phyloP scores from a whole-genome alignment of 2,113 vertebrate genomes.

The Poecile atricapillus region DNA sequence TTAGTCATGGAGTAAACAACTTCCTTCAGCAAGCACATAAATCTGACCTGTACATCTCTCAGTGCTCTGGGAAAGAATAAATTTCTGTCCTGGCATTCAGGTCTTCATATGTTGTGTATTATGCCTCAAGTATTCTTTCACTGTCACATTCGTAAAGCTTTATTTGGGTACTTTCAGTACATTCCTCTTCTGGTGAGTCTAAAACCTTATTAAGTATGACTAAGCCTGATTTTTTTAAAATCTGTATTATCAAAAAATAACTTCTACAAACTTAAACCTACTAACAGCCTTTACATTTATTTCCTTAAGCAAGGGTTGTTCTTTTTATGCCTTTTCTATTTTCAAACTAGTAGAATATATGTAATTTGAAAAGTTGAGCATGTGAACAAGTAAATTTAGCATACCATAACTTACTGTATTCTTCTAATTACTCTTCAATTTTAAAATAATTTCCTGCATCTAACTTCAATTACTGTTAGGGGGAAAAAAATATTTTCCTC shows the following conservation, averaged over 20 bases:
- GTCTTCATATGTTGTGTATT: neutral
- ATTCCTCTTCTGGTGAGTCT: neutral
- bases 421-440: neutral
- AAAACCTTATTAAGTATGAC: neutral
- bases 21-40: slow-evolving; percentile 15
- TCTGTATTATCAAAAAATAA: neutral
- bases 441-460: neutral
- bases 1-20: slow-evolving; percentile 55
- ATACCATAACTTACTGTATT: neutral
- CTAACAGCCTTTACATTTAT: neutral
- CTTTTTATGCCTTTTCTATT: neutral
- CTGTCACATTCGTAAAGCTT: neutral
- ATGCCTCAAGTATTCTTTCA: neutral
- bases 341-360: neutral
- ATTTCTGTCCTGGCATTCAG: neutral
- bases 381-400: neutral
- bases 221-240: neutral
- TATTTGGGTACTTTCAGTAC: neutral
- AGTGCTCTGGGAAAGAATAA: slow-evolving; percentile 1
- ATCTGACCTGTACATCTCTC: slow-evolving; percentile 23
- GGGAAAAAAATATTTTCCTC: neutral
- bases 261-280: neutral
- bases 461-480: neutral
- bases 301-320: neutral
- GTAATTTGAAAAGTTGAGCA: neutral